Evolutionary conservation across 2,888 invertebrate species (phyloP).

Genomic region (Pegoplata infirma): DNA sequence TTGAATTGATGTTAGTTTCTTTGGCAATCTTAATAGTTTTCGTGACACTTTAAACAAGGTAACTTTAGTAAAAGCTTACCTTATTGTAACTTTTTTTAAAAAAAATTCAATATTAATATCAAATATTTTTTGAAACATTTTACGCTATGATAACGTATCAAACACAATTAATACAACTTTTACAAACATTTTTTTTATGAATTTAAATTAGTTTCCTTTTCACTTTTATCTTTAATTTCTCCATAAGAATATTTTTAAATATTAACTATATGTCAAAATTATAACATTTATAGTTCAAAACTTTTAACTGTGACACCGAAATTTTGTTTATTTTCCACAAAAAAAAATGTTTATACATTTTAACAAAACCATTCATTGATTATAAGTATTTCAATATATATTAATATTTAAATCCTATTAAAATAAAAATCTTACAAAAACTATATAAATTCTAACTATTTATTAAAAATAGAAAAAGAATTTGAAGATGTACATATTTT

Average conservation of each 20-base stretch:
- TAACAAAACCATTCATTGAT: neutral
- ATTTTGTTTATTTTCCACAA: neutral
- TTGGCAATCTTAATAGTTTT: neutral
- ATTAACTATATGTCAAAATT: neutral
- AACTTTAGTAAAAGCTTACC: neutral
- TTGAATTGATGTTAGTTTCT: slow-evolving; percentile 6
- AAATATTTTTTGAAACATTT: slow-evolving; percentile 15
- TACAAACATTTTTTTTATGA: slow-evolving; percentile 46
- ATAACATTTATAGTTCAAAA: neutral
- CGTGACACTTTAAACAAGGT: neutral
- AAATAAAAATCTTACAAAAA: neutral
- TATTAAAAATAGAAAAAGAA: too few relatives aligned
- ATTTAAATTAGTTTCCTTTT: neutral
- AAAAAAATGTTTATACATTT: neutral
- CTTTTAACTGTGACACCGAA: neutral
- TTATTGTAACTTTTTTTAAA: slow-evolving; percentile 19
- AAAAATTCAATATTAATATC: slow-evolving; percentile 17
- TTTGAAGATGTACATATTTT: too few relatives aligned
- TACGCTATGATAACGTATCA: slow-evolving; percentile 21
- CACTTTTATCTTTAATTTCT: slow-evolving; percentile 23
- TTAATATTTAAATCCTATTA: neutral
- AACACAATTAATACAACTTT: slow-evolving; percentile 50
- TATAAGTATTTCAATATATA: neutral
- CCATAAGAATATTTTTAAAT: slow-evolving; percentile 17
- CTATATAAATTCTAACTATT: too few relatives aligned